A percentile compares a stretch with the other conserved stretches of the same genome.
phyloP scores from a whole-genome alignment of 2,113 vertebrate genomes.

The Lutjanus erythropterus region DNA sequence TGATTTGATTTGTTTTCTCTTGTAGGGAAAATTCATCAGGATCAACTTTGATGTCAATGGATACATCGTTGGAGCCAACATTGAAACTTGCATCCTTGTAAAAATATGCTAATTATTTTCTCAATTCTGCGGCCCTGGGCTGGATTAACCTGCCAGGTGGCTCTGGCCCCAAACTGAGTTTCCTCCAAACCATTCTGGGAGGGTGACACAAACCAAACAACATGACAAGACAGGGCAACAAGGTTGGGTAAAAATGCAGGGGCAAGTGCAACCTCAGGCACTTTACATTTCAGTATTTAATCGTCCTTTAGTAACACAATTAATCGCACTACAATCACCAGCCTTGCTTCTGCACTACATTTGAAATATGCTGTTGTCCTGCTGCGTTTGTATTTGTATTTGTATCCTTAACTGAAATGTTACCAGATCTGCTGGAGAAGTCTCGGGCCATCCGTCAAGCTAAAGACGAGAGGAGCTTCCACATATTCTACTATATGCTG shows the following conservation, averaged over 20 bases:
- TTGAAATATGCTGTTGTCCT: background rate
- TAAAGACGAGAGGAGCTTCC: constrained; percentile 91
- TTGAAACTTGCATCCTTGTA: constrained; percentile 96
- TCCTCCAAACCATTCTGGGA: too few species aligned
- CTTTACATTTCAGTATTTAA: too few species aligned
- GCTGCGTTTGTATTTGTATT: background rate
- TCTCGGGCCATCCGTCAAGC: constrained; percentile 92
- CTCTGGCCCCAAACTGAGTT: too few species aligned
- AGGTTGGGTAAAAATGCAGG: background rate
- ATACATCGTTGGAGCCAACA: constrained; percentile 98
- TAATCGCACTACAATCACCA: background rate
- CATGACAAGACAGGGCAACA: too few species aligned
- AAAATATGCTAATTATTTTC: background rate
- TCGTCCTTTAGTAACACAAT: too few species aligned
- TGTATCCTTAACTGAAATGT: constrained; percentile 79
- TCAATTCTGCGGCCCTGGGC: background rate
- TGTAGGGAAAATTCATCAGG: constrained; percentile 97
- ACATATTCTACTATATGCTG: constrained; percentile 93
- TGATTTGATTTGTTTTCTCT: background rate
- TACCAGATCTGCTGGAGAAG: constrained; percentile 91
- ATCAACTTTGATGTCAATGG: constrained; percentile 99
- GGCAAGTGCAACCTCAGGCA: background rate
- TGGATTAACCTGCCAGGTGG: background rate
- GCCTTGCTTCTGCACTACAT: background rate
- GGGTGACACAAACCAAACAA: too few species aligned